These are phyloP conservation scores for Paralinhomoeus sp. DNA, from an alignment of 2,888 invertebrate genomes.

Conservation along the genomic window DNA sequence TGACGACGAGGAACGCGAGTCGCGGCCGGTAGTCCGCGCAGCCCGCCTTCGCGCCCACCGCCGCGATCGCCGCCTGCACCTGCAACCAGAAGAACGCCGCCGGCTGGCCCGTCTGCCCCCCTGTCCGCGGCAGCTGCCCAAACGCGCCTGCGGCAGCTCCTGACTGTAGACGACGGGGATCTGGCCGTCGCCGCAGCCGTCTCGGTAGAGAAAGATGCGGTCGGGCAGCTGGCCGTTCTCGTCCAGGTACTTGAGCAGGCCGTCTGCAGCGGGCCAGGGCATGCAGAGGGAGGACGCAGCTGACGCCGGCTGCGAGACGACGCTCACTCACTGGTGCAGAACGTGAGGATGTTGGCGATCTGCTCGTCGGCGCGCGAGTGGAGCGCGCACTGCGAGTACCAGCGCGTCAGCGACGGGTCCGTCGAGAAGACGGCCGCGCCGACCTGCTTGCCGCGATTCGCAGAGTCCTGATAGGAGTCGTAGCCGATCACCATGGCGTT, in stretches of 20 bases:
- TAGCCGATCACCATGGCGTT: slow-evolving; percentile 52
- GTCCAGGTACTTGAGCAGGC: slow-evolving; percentile 41
- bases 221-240: slow-evolving; percentile 47
- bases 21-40: slow-evolving; percentile 38
- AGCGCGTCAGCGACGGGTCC: slow-evolving; percentile 44
- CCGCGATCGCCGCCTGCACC: too few relatives aligned
- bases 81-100: too few relatives aligned
- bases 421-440: too few relatives aligned
- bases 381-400: slow-evolving; percentile 47
- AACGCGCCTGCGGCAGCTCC: slow-evolving; percentile 45
- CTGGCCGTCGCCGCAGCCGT: too few relatives aligned
- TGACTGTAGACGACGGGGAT: slow-evolving; percentile 46
- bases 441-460: slow-evolving; percentile 38
- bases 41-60: too few relatives aligned
- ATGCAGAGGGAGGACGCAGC: slow-evolving; percentile 23
- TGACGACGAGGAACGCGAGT: slow-evolving; percentile 59
- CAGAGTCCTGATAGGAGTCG: slow-evolving; percentile 65
- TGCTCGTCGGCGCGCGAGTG: slow-evolving; percentile 54
- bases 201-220: too few relatives aligned
- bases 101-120: too few relatives aligned
- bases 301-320: slow-evolving; percentile 34
- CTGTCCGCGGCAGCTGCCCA: too few relatives aligned
- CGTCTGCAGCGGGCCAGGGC: slow-evolving; percentile 43
- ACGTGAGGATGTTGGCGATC: slow-evolving; percentile 41
- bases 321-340: slow-evolving; percentile 8